A percentile compares a stretch with the other conserved stretches of the same genome.
Evolutionary conservation across 2,797 vertebrate species (phyloP).

Genomic region (Arrhamphus sclerolepis): DNA sequence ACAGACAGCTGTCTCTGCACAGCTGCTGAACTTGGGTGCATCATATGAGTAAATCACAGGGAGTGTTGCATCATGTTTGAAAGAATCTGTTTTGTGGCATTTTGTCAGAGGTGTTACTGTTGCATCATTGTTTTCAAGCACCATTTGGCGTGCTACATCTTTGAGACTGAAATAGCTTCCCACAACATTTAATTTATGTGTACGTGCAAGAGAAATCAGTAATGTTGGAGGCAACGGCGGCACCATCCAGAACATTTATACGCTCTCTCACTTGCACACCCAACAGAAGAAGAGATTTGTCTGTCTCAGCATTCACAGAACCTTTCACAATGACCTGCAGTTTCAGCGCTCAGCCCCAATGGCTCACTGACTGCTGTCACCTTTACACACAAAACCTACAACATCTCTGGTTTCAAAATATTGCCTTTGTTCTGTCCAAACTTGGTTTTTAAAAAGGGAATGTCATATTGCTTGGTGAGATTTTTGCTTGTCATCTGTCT

Average conservation of each 20-base stretch:
- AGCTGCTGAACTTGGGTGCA: neutral
- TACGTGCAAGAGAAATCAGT: no score
- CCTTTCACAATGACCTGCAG: slow-evolving; percentile 44
- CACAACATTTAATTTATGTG: no score
- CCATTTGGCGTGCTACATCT: no score
- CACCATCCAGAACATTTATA: slow-evolving; percentile 12
- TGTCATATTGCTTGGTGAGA: slow-evolving; percentile 34
- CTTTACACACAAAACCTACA: slow-evolving; percentile 30
- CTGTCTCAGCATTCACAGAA: slow-evolving; percentile 63
- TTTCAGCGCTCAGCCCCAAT: slow-evolving; percentile 44
- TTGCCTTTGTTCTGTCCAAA: slow-evolving; percentile 39
- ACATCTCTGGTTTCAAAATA: slow-evolving; percentile 37
- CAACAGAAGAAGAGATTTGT: slow-evolving; percentile 50
- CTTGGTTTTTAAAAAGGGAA: slow-evolving; percentile 29
- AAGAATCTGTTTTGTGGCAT: neutral
- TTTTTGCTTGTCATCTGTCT: slow-evolving; percentile 19
- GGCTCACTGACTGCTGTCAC: slow-evolving; percentile 32
- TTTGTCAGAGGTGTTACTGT: no score
- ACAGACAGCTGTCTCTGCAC: neutral
- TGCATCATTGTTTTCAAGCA: no score
- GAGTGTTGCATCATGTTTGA: slow-evolving; percentile 43
- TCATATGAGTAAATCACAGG: neutral
- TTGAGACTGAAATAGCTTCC: no score
- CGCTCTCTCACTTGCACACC: slow-evolving; percentile 3
- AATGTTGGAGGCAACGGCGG: neutral